A percentile compares a stretch with the other conserved stretches of the same genome.
Evolutionary conservation across 2,888 invertebrate species (phyloP).

Genomic region (Anorthoa munda): DNA sequence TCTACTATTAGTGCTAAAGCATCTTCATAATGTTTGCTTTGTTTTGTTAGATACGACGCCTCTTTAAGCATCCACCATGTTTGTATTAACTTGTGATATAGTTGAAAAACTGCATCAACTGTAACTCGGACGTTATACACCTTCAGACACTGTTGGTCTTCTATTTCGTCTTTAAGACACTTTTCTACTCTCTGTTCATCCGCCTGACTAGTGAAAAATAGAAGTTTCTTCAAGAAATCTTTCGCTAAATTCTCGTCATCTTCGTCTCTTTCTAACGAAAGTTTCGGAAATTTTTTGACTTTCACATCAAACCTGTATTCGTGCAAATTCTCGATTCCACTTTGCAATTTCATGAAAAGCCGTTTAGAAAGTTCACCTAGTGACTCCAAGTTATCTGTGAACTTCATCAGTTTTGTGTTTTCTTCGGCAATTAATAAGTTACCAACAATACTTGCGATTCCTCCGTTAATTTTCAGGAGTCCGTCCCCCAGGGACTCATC

Average conservation of each 20-base stretch:
- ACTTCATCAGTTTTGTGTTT: constrained; percentile 33
- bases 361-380: constrained; percentile 33
- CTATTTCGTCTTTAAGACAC: no score
- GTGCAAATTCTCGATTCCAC: constrained; percentile 20
- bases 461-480: constrained; percentile 21
- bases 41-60: constrained; percentile 42
- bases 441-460: constrained; percentile 49
- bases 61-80: constrained; percentile 56
- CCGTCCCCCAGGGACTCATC: constrained; percentile 34
- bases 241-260: no score
- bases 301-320: constrained; percentile 32
- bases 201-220: no score
- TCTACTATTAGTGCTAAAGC: constrained; percentile 32
- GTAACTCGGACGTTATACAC: no score
- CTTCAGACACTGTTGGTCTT: no score
- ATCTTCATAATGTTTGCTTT: constrained; percentile 30
- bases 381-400: constrained; percentile 20
- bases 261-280: no score
- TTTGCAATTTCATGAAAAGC: constrained; percentile 20
- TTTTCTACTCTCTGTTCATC: no score
- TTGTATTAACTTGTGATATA: no score
- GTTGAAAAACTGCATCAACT: no score
- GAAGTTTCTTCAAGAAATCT: no score
- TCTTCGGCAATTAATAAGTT: constrained; percentile 44
- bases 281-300: constrained; percentile 36